Base-by-base conservation (phyloP, 2,113 vertebrate species). In the Thalassarche chlororhynchos region DNA sequence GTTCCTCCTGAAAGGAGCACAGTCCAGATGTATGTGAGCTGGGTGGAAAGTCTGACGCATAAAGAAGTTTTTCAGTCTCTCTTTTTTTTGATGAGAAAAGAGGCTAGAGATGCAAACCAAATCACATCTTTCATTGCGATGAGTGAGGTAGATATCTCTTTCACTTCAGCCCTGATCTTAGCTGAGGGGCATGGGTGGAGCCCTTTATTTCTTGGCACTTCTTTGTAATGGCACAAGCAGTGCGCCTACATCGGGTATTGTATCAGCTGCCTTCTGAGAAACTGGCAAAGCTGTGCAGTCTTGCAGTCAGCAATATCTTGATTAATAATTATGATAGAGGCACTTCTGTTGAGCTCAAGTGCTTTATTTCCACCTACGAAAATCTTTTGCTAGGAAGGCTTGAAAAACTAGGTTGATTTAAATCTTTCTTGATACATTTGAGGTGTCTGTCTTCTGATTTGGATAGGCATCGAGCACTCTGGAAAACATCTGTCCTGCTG, bases 101-200 rank as follows among this genome's bases (percentile, higher is more conserved):
- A 47, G 58, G 20, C 66, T 72, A 20, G 66, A 69, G 66, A 90
- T 77, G 28, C n/a, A 64, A 91, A 93, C 11, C 34, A 90, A 87
- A 92, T 92, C 64, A 70, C 38, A 71, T 57, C 69, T 91, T 89
- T 78, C 17, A 28, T 58, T 83, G 74, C 0, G 5, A 70, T 91
- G 78, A 95, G 74, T 25, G 77, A 84, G 86, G 68, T 87, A 76
- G 36, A 15, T 34, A 31, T 28, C 62, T 95, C 34, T 71, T 77
- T 71, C 46, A 2, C 70, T 94, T 82, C 84, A 94, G 74, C 81
- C 70, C 28, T 91, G 89, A 96, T 96, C 46, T 89, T 96, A 92
- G 93, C 94, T 94, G 66, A 96, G 78, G 87, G 96, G 91, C 64
- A 91, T 94, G 91, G 95, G 96, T 95, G 95, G 91, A 76, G 68